A percentile compares a stretch with the other conserved stretches of the same genome.
Conservation (phyloP, 2,797 vertebrate genomes). For the Sebastolobus alascanus region DNA sequence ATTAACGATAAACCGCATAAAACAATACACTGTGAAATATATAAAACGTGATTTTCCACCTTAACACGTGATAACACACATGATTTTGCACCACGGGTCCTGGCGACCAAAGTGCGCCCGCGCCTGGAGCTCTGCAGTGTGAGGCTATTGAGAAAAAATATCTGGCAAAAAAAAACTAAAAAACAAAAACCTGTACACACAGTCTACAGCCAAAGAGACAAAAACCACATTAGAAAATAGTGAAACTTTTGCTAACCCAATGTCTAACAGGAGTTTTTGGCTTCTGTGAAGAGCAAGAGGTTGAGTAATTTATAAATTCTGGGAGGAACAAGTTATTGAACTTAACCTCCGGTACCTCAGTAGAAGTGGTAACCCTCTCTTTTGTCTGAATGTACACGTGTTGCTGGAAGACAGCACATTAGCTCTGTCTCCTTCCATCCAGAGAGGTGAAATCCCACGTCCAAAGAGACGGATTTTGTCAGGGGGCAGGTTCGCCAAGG, state of each 20-base stretch:
- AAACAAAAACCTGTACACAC: too few relatives aligned
- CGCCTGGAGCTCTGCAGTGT: too few relatives aligned
- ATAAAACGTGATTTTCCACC: neutral
- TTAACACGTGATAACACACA: neutral
- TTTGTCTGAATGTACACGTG: neutral
- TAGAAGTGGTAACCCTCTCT: neutral
- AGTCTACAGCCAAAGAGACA: neutral
- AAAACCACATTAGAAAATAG: neutral
- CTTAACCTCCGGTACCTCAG: neutral
- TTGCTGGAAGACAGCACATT: neutral
- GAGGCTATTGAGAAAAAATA: too few relatives aligned
- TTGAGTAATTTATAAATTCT: neutral
- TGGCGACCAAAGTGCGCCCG: too few relatives aligned
- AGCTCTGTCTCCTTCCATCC: constrained; percentile 12
- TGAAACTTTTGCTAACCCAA: neutral
- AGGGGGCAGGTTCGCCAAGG: neutral
- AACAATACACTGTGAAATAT: neutral
- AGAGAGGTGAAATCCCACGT: constrained; percentile 14
- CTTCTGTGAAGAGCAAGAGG: neutral
- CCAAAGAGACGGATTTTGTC: neutral
- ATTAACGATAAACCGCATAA: neutral
- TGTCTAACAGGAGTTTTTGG: neutral
- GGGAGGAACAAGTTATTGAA: neutral
- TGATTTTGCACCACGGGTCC: neutral
- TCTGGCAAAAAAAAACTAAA: neutral